Evolutionary conservation across 1,140 invertebrate species (phyloP).

Genomic region (Muscidifurax raptorellus): DNA sequence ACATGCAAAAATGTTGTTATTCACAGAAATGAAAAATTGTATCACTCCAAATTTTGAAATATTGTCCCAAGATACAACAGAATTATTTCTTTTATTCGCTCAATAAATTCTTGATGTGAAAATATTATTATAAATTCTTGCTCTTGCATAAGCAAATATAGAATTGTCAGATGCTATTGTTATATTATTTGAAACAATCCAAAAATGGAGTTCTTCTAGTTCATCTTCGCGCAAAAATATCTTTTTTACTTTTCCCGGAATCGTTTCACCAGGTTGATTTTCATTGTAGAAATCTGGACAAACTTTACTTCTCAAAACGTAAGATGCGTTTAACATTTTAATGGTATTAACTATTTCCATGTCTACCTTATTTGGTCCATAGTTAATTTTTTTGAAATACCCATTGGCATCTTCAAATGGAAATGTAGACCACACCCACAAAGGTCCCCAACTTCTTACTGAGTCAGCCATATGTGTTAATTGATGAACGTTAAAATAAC

Average conservation of each 20-base stretch:
- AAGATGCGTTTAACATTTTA: constrained; percentile 32
- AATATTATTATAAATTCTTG: not conserved
- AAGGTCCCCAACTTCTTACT: constrained; percentile 43
- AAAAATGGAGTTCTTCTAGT: not conserved
- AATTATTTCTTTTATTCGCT: constrained; percentile 11
- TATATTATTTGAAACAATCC: not conserved
- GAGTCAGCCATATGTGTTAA: constrained; percentile 36
- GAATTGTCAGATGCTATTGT: not conserved
- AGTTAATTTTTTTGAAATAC: constrained; percentile 25
- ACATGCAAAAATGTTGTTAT: constrained; percentile 6
- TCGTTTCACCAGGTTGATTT: not conserved
- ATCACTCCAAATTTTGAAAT: not conserved
- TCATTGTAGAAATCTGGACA: not conserved
- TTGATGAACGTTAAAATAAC: constrained; percentile 50
- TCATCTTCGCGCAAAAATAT: not conserved
- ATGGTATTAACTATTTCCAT: constrained; percentile 47
- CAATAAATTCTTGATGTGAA: not conserved
- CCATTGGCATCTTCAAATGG: constrained; percentile 48
- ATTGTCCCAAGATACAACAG: not conserved
- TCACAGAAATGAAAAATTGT: not conserved
- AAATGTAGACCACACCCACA: constrained; percentile 46
- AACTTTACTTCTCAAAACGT: constrained; percentile 39
- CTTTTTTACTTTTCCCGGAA: not conserved
- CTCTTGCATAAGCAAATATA: not conserved
- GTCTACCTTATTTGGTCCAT: constrained; percentile 48